These are phyloP conservation scores for Siniperca scherzeri DNA, from an alignment of 2,797 vertebrate genomes.

Conservation along the genomic window DNA sequence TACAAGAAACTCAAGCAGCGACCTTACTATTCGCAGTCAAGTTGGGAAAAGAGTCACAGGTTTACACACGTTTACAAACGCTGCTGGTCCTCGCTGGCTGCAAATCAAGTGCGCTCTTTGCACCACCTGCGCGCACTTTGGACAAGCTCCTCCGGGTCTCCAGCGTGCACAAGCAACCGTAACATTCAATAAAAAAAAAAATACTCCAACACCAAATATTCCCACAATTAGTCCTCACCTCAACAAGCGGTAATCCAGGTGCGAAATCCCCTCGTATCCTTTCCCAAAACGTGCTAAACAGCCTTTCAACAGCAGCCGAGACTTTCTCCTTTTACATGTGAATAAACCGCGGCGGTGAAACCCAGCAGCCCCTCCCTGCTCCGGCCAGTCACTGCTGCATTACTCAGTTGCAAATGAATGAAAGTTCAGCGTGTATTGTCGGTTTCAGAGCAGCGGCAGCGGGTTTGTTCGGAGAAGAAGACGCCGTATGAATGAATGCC, in stretches of 20 bases:
- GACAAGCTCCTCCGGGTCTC: background rate
- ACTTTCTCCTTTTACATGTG: slow-evolving; percentile 33
- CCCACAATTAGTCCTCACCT: slow-evolving; percentile 37
- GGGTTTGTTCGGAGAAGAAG: background rate
- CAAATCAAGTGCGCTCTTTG: slow-evolving; percentile 46
- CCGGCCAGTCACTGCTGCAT: slow-evolving; percentile 35
- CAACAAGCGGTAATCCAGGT: slow-evolving; percentile 28
- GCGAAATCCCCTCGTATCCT: background rate
- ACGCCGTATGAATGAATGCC: slow-evolving; percentile 5
- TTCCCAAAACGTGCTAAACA: slow-evolving; percentile 1
- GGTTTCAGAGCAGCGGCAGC: background rate
- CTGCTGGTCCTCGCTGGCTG: background rate
- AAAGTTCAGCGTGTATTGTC: background rate
- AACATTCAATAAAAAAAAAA: background rate
- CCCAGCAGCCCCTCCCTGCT: background rate
- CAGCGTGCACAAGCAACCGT: background rate
- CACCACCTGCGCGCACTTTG: slow-evolving; percentile 59
- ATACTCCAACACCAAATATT: accelerated
- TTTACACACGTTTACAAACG: background rate
- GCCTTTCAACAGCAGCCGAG: background rate
- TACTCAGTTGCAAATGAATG: background rate
- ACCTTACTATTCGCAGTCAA: background rate
- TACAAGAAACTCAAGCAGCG: background rate
- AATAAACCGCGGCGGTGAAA: slow-evolving; percentile 11
- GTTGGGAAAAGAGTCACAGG: background rate